Base-by-base conservation (phyloP, 2,113 vertebrate genomes). In the Thunnus thynnus region DNA sequence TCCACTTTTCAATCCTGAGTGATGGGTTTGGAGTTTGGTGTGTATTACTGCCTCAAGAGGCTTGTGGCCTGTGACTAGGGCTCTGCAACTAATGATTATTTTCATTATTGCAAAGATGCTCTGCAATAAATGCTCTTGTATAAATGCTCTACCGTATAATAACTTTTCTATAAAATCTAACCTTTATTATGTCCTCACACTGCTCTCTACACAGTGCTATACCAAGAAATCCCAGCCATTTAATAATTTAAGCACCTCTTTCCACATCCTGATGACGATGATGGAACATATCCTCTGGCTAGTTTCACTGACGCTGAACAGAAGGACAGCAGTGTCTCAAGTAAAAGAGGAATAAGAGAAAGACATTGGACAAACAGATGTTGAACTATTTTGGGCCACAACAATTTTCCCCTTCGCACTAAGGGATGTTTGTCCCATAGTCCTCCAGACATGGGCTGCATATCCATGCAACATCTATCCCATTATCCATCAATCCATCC, bases 241-340 rank as follows among this genome's bases (percentile, higher is more conserved):
- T 55, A 84, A 90, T 91, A 87, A 87, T 91, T 90, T 16, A 90
- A 73, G 48, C 71, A 13, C 32, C 17, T 75, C 44, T 46, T 64
- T 65, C 47, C 64, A 25, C 67, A 54, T 80, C 41, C 47, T 61
- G 46, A 58, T 67, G 65, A 51, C 20, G 8, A 63, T 52, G 32
- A 82, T 56, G 62, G 50, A 84, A 65, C 22, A 54, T 7, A 67
- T 50, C 48, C 27, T 54, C 32, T 8, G 8, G 51, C 22, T 55
- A 14, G 18, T 47, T 67, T 67, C 11, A 10, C 2, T 12, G 12
- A 74, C 48, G 41, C 27, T 44, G 3, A 61, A 44, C 48, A 25
- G 2, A 52, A 22, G 14, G 36, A 70, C 25, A 54, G 22, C 51
- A 17, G 14, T n/a, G 4, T 41, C 70, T 60, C 22, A 13, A 48